Conservation (phyloP, 2,797 vertebrate species). For the Tolypeutes matacus region DNA sequence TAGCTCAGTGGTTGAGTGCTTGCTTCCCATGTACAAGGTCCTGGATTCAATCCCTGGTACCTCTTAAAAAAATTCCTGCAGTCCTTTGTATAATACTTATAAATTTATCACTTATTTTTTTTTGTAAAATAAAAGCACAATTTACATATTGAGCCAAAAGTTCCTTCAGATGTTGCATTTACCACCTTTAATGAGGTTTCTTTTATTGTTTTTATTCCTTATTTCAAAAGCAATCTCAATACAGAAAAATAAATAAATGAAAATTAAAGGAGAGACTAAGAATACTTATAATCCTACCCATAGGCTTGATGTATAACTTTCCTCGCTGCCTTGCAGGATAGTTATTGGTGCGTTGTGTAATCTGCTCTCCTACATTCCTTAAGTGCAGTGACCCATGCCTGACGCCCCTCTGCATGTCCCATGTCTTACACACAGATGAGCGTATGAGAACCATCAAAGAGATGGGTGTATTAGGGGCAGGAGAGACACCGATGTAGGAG, state of each 20-base stretch:
- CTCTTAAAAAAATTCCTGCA: not conserved
- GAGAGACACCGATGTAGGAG: not conserved
- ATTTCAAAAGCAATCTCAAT: constrained; percentile 6
- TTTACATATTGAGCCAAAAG: constrained; percentile 32
- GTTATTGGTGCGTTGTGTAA: not conserved
- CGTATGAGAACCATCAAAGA: not conserved
- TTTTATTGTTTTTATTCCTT: not conserved
- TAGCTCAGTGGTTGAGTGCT: no score
- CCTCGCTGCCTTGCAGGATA: no score
- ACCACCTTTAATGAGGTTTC: not conserved
- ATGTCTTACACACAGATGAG: not conserved
- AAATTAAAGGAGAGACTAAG: constrained; percentile 24
- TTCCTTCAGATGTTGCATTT: not conserved
- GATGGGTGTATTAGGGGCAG: not conserved
- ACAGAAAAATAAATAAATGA: not conserved
- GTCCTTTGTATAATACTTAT: not conserved
- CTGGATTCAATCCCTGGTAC: no score
- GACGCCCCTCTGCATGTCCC: not conserved
- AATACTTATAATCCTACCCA: not conserved
- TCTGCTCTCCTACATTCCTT: not conserved
- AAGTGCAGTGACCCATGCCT: not conserved
- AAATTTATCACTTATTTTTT: not conserved
- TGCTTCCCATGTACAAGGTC: no score
- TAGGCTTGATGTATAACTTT: not conserved
- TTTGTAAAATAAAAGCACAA: constrained; percentile 39